phyloP scores from a whole-genome alignment of 2,113 vertebrate species.

The Gymnogyps californianus region DNA sequence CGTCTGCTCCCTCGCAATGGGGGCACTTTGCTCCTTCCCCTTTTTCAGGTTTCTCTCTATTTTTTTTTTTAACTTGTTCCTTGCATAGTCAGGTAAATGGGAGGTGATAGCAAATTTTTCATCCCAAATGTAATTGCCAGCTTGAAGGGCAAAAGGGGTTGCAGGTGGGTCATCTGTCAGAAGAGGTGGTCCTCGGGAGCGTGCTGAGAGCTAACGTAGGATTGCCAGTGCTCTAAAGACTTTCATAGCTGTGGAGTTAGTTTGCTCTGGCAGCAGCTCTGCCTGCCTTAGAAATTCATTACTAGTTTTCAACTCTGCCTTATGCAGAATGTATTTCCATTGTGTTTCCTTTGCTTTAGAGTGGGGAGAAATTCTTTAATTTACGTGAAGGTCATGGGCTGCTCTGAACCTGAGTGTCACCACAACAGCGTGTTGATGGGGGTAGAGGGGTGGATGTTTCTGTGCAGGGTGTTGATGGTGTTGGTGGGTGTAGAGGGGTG shows the following conservation, averaged over 20 bases:
- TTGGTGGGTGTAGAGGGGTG: neutral
- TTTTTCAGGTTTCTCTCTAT: neutral
- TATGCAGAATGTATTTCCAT: fast-evolving
- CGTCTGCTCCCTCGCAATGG: neutral
- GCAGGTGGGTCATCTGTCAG: neutral
- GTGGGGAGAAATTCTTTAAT: neutral
- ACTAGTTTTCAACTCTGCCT: fast-evolving
- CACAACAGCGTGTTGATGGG: neutral
- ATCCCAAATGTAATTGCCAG: neutral
- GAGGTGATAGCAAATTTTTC: neutral
- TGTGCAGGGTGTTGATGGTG: neutral
- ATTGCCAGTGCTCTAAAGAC: neutral
- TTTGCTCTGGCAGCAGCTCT: neutral
- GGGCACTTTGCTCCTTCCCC: neutral
- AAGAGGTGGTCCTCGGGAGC: neutral
- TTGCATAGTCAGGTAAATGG: neutral
- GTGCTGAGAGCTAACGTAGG: fast-evolving
- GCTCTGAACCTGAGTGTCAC: neutral
- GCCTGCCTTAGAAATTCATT: neutral
- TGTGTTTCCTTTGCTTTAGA: neutral
- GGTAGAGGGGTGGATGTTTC: neutral
- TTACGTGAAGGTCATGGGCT: neutral
- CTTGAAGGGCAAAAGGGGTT: neutral
- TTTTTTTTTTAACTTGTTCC: neutral
- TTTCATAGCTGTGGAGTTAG: fast-evolving